Evolutionary conservation across 1,140 invertebrate species (phyloP).

Genomic region (Drosophila watanabei): DNA sequence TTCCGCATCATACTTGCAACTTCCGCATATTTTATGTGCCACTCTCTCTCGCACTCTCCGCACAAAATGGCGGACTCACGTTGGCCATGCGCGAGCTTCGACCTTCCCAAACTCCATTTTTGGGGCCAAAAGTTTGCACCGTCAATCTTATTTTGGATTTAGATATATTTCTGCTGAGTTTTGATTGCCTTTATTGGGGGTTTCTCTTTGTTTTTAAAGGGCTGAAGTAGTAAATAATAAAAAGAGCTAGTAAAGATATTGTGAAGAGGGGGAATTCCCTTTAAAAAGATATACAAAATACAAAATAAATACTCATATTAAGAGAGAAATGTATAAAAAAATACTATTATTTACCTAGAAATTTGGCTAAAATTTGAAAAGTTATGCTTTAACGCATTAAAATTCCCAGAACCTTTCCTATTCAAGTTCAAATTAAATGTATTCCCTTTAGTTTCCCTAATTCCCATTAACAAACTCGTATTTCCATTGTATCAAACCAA

Average conservation of each 20-base stretch:
- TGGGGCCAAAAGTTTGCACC: constrained; percentile 51
- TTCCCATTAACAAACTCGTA: constrained; percentile 1
- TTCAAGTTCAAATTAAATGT: background rate
- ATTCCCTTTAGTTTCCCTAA: background rate
- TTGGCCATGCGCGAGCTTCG: constrained; percentile 72
- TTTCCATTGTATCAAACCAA: background rate
- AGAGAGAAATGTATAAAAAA: too few species aligned
- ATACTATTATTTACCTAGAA: background rate
- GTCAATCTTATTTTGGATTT: constrained; percentile 5
- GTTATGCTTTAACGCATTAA: background rate
- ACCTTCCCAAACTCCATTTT: constrained; percentile 39
- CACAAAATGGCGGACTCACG: constrained; percentile 76
- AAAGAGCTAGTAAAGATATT: background rate
- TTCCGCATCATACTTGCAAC: constrained; percentile 82
- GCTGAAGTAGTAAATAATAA: background rate
- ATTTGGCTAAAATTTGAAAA: background rate
- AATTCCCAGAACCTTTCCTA: background rate
- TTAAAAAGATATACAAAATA: background rate
- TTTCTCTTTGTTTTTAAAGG: background rate
- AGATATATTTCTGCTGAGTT: constrained; percentile 12
- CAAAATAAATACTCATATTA: background rate
- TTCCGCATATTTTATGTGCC: constrained; percentile 76
- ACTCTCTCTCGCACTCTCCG: constrained; percentile 32
- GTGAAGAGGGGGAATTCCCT: too few species aligned
- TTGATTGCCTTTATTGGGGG: constrained; percentile 6